Evolutionary conservation across 2,888 invertebrate genomes (phyloP).

Genomic region (Torymus texanus): DNA sequence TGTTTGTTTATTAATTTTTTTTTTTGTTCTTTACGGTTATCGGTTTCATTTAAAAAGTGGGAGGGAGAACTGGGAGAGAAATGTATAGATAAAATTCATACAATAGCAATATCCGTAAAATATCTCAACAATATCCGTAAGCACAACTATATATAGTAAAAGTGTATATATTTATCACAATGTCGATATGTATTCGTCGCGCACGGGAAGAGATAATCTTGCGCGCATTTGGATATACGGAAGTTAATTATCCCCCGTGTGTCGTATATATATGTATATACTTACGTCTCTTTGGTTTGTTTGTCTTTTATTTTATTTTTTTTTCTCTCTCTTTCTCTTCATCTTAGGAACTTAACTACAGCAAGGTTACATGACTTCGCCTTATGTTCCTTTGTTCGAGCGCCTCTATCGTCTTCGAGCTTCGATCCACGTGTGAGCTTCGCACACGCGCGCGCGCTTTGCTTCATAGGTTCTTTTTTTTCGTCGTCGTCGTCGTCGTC

Average conservation of each 20-base stretch:
- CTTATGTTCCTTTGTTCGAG: not conserved
- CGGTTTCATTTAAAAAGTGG: constrained; percentile 15
- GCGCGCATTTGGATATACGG: not conserved
- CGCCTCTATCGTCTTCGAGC: constrained; percentile 31
- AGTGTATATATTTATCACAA: constrained; percentile 55
- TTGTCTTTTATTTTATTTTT: not conserved
- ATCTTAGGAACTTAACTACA: constrained; percentile 52
- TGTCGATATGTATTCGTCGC: constrained; percentile 56
- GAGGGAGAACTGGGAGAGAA: not conserved
- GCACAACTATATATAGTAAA: constrained; percentile 40
- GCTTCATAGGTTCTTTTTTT: too few relatives aligned
- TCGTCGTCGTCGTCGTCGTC: too few relatives aligned
- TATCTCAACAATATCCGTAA: constrained; percentile 42
- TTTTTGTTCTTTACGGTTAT: not conserved
- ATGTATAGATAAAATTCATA: constrained; percentile 35
- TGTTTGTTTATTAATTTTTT: constrained; percentile 8
- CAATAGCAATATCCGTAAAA: constrained; percentile 32
- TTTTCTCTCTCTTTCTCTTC: constrained; percentile 15
- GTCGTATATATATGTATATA: too few relatives aligned
- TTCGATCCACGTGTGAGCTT: constrained; percentile 6
- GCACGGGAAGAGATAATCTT: too few relatives aligned
- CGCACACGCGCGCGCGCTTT: not conserved
- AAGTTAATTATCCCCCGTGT: not conserved
- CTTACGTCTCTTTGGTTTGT: not conserved
- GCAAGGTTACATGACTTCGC: constrained; percentile 22